Base-by-base conservation (phyloP, 2,797 vertebrate species). In the Danio aesculapii region DNA sequence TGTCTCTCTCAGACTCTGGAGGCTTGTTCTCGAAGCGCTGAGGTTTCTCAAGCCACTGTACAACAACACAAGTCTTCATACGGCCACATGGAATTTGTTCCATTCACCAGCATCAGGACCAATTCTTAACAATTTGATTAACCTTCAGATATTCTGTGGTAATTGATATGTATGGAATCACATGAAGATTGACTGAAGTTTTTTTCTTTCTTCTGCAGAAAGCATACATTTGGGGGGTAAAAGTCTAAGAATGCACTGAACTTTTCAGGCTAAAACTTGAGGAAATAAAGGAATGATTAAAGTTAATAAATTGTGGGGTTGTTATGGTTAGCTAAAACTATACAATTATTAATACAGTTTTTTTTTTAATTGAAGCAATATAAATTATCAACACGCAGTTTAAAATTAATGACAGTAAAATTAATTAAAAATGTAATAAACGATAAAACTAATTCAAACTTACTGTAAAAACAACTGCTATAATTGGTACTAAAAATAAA, bases 11-110 rank as follows among this genome's bases (percentile, higher is more conserved):
- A 17, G 86, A 92, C 93, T 94, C 94, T 90, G 75, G 90, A 92
- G 92, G 90, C 88, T 89, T 86, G 89, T 94, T 94, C 93, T 92
- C 90, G 89, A 94, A 94, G 94, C 94, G 95, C 92, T 88, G 90
- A 94, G 94, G 92, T 90, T 94, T 93, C 92, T 91, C 88, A 85
- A 91, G 91, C 88, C 90, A 92, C 91, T 68, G 92, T 86, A 78
- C 21, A 72, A 59, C 50, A 78, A 81, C 81, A 86, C 81, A 84
- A 79, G 17, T 13, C 50, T 66, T 69, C 58, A 78, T 70, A 78
- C 81, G 17, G 68, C 57, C 68, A 52, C 39, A 72, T 79, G 58
- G 58, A 44, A 63, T 44, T 71, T 71, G 63, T 16, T 72, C 39
- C 64, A 52, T 46, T 61, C 55, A 43, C 3, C 63, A 41, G 39